A percentile compares a stretch with the other conserved stretches of the same genome.
phyloP scores from a whole-genome alignment of 2,888 invertebrate species.

The Dorcus parallelipipedus region DNA sequence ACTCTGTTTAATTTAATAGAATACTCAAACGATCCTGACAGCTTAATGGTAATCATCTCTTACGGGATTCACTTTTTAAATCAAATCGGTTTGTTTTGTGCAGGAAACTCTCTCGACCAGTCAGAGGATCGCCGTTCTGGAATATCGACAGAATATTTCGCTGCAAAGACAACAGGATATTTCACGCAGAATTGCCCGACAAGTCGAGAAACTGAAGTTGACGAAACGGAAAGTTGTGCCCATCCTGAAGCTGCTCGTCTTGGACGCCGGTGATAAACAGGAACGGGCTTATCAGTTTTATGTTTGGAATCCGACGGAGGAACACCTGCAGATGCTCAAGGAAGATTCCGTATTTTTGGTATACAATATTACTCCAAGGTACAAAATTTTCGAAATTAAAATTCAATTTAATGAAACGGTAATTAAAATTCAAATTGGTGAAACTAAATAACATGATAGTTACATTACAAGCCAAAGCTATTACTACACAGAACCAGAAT shows the following conservation, averaged over 20 bases:
- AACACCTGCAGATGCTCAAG: conserved; percentile 54
- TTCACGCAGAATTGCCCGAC: conserved; percentile 26
- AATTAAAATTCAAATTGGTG: no score
- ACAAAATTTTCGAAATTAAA: not conserved
- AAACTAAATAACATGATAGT: no score
- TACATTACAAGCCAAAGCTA: conserved; percentile 5
- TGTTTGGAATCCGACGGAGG: conserved; percentile 69
- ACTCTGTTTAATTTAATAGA: conserved; percentile 43
- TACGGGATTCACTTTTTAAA: not conserved
- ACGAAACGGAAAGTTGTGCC: conserved; percentile 44
- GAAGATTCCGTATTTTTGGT: conserved; percentile 63
- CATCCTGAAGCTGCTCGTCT: conserved; percentile 49
- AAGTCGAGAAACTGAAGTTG: conserved; percentile 25
- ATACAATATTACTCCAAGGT: conserved; percentile 56
- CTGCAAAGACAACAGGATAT: conserved; percentile 39
- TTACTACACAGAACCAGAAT: not conserved
- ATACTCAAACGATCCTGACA: conserved; percentile 49
- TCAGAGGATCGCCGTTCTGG: conserved; percentile 48
- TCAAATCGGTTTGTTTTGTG: conserved; percentile 13
- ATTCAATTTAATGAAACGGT: no score
- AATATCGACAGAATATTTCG: conserved; percentile 43
- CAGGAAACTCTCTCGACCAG: conserved; percentile 51
- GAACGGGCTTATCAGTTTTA: conserved; percentile 47
- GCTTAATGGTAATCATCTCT: conserved; percentile 45
- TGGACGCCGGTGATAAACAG: conserved; percentile 39